Conservation (phyloP, 2,113 vertebrate genomes). For the Sclerurus mexicanus region DNA sequence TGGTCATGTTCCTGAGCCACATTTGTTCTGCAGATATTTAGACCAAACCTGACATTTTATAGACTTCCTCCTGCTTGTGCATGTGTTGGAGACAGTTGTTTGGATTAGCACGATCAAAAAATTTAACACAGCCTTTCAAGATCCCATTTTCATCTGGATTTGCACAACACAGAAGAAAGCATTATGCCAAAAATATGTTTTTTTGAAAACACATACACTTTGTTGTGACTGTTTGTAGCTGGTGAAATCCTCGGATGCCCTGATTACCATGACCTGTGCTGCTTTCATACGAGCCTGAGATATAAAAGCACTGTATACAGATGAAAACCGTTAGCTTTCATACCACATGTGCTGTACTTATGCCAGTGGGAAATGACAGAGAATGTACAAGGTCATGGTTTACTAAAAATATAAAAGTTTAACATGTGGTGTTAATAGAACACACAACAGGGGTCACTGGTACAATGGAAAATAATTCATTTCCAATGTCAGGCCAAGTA, state of each 20-base stretch:
- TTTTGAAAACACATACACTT: constrained; percentile 43
- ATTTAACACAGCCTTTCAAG: constrained; percentile 59
- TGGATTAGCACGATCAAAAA: constrained; percentile 64
- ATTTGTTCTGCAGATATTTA: constrained; percentile 69
- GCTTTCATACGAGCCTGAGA: constrained; percentile 16
- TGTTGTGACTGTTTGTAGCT: constrained; percentile 37
- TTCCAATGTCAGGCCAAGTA: constrained; percentile 55
- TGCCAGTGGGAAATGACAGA: constrained; percentile 66
- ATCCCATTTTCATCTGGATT: constrained; percentile 63
- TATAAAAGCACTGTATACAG: constrained; percentile 4
- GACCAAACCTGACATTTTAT: constrained; percentile 62
- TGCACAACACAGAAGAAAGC: constrained; percentile 14
- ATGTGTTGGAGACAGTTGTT: constrained; percentile 67
- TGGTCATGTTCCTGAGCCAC: constrained; percentile 37
- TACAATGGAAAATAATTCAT: constrained; percentile 65
- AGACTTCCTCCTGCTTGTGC: constrained; percentile 54
- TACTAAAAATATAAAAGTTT: constrained; percentile 68
- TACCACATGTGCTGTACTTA: constrained; percentile 56
- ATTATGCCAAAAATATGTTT: constrained; percentile 62
- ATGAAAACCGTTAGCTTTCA: constrained; percentile 58
- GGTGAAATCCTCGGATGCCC: constrained; percentile 47
- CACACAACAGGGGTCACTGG: constrained; percentile 70
- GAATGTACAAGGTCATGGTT: constrained; percentile 67
- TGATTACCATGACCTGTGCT: constrained; percentile 26
- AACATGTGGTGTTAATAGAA: constrained; percentile 75